These are phyloP conservation scores for Pterocles orientalis DNA, from an alignment of 2,113 vertebrate species.

Conservation along the genomic window DNA sequence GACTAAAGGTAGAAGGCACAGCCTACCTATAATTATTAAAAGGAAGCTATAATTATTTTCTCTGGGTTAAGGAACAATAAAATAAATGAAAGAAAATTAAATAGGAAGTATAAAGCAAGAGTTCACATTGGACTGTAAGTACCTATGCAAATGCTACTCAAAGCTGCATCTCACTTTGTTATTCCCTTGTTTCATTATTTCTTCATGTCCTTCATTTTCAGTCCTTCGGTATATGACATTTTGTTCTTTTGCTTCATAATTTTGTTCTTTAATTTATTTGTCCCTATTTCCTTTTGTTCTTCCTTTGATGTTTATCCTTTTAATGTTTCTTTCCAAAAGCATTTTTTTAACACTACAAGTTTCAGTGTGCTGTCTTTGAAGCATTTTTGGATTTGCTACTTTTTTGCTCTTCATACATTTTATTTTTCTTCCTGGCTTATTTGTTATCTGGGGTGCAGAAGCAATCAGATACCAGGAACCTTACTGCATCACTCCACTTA, in stretches of 20 bases:
- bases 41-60: background rate
- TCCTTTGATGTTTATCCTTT: conserved; percentile 51
- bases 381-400: background rate
- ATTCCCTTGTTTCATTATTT: background rate
- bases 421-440: background rate
- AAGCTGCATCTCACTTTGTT: background rate
- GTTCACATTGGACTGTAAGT: background rate
- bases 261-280: conserved; percentile 37
- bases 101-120: background rate
- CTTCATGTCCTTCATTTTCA: background rate
- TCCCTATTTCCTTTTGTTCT: conserved; percentile 1
- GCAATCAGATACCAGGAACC: background rate
- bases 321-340: background rate
- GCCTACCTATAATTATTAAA: background rate
- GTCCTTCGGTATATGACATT: background rate
- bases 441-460: background rate
- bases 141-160: background rate
- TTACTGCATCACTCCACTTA: background rate
- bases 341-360: background rate
- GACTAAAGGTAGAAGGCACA: background rate
- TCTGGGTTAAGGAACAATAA: background rate
- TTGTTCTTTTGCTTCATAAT: background rate
- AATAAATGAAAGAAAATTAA: background rate
- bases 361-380: background rate
- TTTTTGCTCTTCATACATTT: background rate